phyloP scores from a whole-genome alignment of 2,113 vertebrate genomes.

The Trinectes maculatus region DNA sequence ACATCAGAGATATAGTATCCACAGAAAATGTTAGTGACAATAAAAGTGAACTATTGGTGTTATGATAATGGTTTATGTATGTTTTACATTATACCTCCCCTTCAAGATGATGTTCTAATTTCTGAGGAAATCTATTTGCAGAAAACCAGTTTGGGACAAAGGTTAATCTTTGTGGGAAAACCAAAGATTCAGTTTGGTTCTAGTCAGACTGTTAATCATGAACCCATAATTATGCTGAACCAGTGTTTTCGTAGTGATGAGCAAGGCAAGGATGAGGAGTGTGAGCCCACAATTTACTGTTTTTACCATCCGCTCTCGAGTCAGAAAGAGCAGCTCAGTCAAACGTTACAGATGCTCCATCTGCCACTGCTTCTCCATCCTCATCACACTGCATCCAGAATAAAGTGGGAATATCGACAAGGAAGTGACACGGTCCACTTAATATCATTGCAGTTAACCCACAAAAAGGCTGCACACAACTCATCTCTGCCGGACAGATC shows the following conservation, averaged over 20 bases:
- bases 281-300: slow-evolving; percentile 47
- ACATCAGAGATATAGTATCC: too few species aligned
- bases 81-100: too few species aligned
- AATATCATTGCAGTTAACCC: slow-evolving; percentile 41
- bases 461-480: slow-evolving; percentile 24
- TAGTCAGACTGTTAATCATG: slow-evolving; percentile 49
- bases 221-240: slow-evolving; percentile 49
- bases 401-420: slow-evolving; percentile 32
- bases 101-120: too few species aligned
- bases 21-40: too few species aligned
- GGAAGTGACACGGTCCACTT: slow-evolving; percentile 21
- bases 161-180: slow-evolving; percentile 59
- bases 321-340: slow-evolving; percentile 47
- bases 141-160: slow-evolving; percentile 41
- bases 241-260: slow-evolving; percentile 24
- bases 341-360: slow-evolving; percentile 32
- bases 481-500: slow-evolving; percentile 19
- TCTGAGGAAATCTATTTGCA: slow-evolving; percentile 34
- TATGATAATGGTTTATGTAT: too few species aligned
- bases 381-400: slow-evolving; percentile 10
- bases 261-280: slow-evolving; percentile 17
- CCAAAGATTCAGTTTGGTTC: slow-evolving; percentile 55
- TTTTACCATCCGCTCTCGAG: slow-evolving; percentile 42
- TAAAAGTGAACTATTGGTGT: too few species aligned
- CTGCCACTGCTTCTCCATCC: slow-evolving; percentile 22